phyloP scores from a whole-genome alignment of 1,140 invertebrate species.

The Palaemon carinicauda region DNA sequence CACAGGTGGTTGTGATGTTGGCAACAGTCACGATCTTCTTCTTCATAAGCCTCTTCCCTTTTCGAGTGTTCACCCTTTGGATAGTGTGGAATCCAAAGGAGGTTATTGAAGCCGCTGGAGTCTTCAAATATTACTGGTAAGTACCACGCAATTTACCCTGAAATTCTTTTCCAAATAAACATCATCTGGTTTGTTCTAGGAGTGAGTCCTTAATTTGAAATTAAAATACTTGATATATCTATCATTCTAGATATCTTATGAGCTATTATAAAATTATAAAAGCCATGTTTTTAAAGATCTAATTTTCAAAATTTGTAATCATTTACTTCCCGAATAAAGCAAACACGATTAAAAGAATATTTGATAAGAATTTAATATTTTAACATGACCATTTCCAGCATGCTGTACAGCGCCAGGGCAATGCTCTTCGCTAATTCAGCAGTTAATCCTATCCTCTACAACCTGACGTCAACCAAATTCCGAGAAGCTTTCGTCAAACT shows the following conservation, averaged over 20 bases:
- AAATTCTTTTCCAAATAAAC: no score
- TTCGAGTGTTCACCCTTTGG: slow-evolving; percentile 84
- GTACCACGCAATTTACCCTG: neutral
- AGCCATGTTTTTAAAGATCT: no score
- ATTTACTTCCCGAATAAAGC: no score
- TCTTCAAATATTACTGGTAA: slow-evolving; percentile 27
- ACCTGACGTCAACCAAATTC: slow-evolving; percentile 88
- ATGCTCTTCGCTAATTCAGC: slow-evolving; percentile 90
- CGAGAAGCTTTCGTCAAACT: slow-evolving; percentile 75
- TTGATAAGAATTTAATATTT: no score
- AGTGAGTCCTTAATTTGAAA: no score
- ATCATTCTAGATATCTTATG: no score
- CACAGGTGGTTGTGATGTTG: slow-evolving; percentile 81
- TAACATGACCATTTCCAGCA: neutral
- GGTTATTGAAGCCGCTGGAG: slow-evolving; percentile 69
- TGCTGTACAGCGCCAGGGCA: slow-evolving; percentile 69
- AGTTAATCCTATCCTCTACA: slow-evolving; percentile 89
- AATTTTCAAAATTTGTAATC: no score
- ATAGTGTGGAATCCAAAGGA: slow-evolving; percentile 78
- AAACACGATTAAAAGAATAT: no score
- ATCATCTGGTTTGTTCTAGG: no score
- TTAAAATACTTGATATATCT: no score
- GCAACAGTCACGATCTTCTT: slow-evolving; percentile 89
- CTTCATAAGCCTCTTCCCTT: slow-evolving; percentile 88
- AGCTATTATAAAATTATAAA: no score